Evolutionary conservation across 1,140 invertebrate species (phyloP).

Genomic region (Saccostrea glomerata): DNA sequence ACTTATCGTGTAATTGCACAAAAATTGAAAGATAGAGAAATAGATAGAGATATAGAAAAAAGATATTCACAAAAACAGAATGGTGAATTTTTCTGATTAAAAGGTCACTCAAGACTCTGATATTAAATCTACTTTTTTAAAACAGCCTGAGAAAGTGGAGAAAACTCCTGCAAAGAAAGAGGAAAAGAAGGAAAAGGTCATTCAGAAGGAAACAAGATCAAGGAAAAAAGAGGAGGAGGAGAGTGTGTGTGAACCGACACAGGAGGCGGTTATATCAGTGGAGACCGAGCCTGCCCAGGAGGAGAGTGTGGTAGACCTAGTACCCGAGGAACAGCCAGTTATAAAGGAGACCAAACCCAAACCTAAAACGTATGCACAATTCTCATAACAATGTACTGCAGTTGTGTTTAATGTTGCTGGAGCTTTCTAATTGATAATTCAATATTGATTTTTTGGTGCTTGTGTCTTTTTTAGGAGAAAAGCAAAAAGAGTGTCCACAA

Average conservation of each 20-base stretch:
- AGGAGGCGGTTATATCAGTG: constrained; percentile 60
- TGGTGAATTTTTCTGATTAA: no score
- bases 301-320: background rate
- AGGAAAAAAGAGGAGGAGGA: constrained; percentile 61
- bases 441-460: background rate
- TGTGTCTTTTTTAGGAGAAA: constrained; percentile 58
- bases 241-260: constrained; percentile 47
- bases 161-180: constrained; percentile 40
- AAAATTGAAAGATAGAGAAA: no score
- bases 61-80: no score
- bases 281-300: constrained; percentile 47
- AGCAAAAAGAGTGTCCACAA: constrained; percentile 52
- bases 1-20: no score
- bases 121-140: background rate
- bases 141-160: background rate
- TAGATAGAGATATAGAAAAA: no score
- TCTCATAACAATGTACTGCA: background rate
- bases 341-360: constrained; percentile 44
- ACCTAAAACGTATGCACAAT: constrained; percentile 49
- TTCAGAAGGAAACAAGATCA: constrained; percentile 22
- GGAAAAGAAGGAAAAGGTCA: constrained; percentile 51
- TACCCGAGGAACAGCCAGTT: background rate
- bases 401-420: background rate
- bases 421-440: background rate
- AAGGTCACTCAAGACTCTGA: no score